Evolutionary conservation across 2,113 vertebrate species (phyloP), one percentile per base, ranked within the genome.

Genomic region (Mesembrinibis cayennensis): DNA sequence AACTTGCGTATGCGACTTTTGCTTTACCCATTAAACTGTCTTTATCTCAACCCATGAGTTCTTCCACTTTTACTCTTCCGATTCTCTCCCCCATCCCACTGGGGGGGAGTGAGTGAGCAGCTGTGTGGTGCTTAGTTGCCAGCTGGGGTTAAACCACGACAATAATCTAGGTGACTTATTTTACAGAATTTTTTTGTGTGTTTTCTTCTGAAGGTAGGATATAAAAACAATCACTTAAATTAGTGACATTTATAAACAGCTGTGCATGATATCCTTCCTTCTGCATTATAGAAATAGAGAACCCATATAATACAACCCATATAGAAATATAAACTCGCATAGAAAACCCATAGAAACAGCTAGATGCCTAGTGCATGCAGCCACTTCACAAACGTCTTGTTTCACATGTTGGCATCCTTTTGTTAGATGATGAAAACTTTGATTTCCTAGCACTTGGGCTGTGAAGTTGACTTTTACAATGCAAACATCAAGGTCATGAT

Each of bases 1-100:
- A 36, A 34, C n/a, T 36, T 59, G 58, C 0, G 3, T 25, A 6
- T 2, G 1, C 0, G 6, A 15, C 14, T 59, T 59, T 59, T 59
- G n/a, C 34, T 36, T 36, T 59, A 25, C 10, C n/a, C 36, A 16
- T 59, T 23, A 10, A 59, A 59, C 21, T 36, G 58, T 36, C 19
- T 36, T 16, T 59, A 16, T 25, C 9, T 36, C n/a, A 36, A 25
- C 8, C 9, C 14, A 11, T 2, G 2, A 25, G 58, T 59, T 59
- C 25, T 36, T 14, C 11, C 34, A 36, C 9, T 59, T 59, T 59
- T 59, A n/a, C 34, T 16, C 19, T 58, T 58, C 32, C 1, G 12
- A 34, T 58, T 58, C 55, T 58, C 19, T 58, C 55, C 56, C 20
- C 56, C 56, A 59, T n/a, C 21, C 56, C 13, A 23, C 13, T 5